phyloP scores from a whole-genome alignment of 2,113 vertebrate species.

The Menidia beryllina region DNA sequence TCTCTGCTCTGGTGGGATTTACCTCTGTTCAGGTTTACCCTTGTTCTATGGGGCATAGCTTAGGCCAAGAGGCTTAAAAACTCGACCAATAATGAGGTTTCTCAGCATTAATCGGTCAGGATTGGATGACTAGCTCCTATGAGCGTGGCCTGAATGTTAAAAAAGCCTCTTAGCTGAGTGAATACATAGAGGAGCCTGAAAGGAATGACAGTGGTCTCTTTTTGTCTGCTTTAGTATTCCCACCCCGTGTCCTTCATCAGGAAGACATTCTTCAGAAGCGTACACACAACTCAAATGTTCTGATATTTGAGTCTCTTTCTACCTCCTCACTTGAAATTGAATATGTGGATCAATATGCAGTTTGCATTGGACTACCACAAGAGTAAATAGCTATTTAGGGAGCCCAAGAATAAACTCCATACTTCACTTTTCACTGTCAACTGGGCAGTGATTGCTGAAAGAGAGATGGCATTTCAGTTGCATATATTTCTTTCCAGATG shows the following conservation, averaged over 20 bases:
- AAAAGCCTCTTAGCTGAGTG: constrained; percentile 79
- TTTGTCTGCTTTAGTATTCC: constrained; percentile 81
- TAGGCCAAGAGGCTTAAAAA: constrained; percentile 80
- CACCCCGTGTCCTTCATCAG: constrained; percentile 70
- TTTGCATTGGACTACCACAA: constrained; percentile 46
- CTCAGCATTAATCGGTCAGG: constrained; percentile 79
- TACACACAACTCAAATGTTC: constrained; percentile 57
- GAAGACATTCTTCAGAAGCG: constrained; percentile 63
- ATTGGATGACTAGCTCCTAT: constrained; percentile 81
- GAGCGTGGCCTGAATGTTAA: constrained; percentile 79
- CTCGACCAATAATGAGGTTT: constrained; percentile 79
- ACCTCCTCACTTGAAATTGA: constrained; percentile 57
- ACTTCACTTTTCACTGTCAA: constrained; percentile 23
- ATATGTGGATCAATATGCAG: constrained; percentile 69
- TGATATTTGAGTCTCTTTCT: constrained; percentile 62
- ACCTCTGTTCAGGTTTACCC: constrained; percentile 77
- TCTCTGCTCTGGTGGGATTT: constrained; percentile 57
- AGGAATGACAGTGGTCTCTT: constrained; percentile 76
- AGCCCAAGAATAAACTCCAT: constrained; percentile 34
- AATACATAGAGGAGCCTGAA: constrained; percentile 79
- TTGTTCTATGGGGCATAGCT: constrained; percentile 68
- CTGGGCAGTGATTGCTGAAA: constrained; percentile 36
- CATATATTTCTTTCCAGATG: constrained; percentile 30
- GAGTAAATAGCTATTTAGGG: constrained; percentile 56
- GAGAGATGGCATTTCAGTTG: constrained; percentile 24